Base-by-base conservation (phyloP, 1,140 invertebrate species). In the Archivesica marissinica region DNA sequence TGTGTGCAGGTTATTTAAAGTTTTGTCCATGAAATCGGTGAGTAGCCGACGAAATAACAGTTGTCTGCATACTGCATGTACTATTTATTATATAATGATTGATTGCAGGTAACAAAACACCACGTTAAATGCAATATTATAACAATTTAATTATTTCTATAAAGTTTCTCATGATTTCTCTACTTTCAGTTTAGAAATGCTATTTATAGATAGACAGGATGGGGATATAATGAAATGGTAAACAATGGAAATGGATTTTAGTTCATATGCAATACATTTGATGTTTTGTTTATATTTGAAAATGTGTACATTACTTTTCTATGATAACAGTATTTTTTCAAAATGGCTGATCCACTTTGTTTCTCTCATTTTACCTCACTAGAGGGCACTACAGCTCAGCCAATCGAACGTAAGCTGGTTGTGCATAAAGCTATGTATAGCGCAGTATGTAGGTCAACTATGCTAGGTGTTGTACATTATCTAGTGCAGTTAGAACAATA, bases 401-500 rank as follows among this genome's bases (percentile, higher is more conserved):
- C 68, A 72, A 72, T 70, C 23, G 47, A 25, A 44, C 11, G 2
- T 13, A 39, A 41, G 38, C 30, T 70, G 35, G 23, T 3, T 70
- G 41, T 30, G 4, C 23, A 30, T 25, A 59, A 2, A 35, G 13
- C 68, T 72, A 72, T 23, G 17, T 72, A 30, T 72, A 72, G 68
- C 20, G 7, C 23, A 33, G 9, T 47, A 72, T 15, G 68, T 72
- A 72, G 68, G 68, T 72, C 68, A 72, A 44, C n/a, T 28, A 56
- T 47, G n/a, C 66, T 38, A 70, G 66, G 68, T 72, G 68, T 61
- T 61, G 30, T 72, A 47, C 28, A 52, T 30, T 23, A 72, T 72
- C 41, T 44, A 33, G 39, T 68, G 64, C 64, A 68, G 39, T 44
- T 66, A 13, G 9, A n/a, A 13, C 17, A 20, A 13, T 35, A 38